Evolutionary conservation across 2,797 vertebrate species (phyloP).

Genomic region (Nyctibius grandis): DNA sequence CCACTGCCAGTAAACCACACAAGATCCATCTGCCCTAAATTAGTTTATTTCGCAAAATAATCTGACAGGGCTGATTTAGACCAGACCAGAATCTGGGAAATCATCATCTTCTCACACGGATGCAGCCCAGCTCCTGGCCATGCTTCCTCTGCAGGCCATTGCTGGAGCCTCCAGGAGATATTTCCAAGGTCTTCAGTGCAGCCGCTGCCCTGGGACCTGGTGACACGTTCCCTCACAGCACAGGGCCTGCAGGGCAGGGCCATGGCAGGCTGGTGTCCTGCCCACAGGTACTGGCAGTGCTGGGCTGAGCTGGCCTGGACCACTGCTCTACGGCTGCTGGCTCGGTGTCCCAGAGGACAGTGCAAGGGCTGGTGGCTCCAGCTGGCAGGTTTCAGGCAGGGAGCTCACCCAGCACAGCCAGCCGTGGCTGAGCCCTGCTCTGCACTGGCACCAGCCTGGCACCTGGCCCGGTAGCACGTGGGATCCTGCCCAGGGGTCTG

Average conservation of each 20-base stretch:
- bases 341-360: background rate
- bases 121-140: background rate
- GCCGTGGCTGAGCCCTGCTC: background rate
- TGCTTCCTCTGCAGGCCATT: background rate
- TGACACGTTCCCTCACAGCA: background rate
- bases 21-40: background rate
- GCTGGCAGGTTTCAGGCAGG: background rate
- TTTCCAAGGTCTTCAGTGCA: background rate
- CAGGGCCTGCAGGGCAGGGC: background rate
- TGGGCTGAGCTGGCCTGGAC: background rate
- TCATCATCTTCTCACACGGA: background rate
- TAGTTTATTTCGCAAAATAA: background rate
- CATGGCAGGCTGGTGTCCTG: background rate
- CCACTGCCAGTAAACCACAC: background rate
- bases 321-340: background rate
- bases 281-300: background rate
- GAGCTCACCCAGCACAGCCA: background rate
- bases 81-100: background rate
- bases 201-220: background rate
- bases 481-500: background rate
- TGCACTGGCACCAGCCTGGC: background rate
- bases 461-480: accelerated
- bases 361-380: background rate
- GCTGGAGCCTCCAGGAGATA: background rate
- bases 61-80: constrained; percentile 2